Base-by-base conservation (phyloP, 2,113 vertebrate genomes). In the Pseudopipra pipra region DNA sequence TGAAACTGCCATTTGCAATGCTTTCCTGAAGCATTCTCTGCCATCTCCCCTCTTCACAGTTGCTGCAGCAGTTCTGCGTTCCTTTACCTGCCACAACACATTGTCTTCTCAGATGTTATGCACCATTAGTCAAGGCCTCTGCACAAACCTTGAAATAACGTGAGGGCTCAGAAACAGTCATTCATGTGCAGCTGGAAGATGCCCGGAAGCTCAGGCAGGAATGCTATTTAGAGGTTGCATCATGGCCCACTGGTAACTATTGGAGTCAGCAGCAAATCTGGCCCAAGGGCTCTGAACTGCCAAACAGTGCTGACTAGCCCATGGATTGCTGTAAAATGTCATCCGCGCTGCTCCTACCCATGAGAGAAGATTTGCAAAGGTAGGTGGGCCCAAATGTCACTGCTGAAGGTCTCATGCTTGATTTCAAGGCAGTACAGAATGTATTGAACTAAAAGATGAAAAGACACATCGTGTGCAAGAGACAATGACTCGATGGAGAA, bases 301-400 rank as follows among this genome's bases (percentile, higher is more conserved):
- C 82, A 83, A 90, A 78, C 72, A 28, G 16, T 44, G 85, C 89
- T 96, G 92, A 95, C 78, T 83, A 79, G 82, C 46, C 87, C 67
- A 86, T 13, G 74, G 87, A 90, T 49, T 61, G 90, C 83, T 92
- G 61, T 43, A 81, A 96, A 95, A 95, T 93, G 95, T 93, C 88
- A 93, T 71, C 78, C 58, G 31, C 68, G 72, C 88, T 51, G 56
- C 70, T 95, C 41, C 56, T 84, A 86, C 44, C 58, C 61, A 75
- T 24, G 78, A 54, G 52, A 72, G 65, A 70, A 58, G 46, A 90
- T 84, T 33, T 89, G 90, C 90, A 85, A 88, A 92, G 67, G 65
- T 89, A 78, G 62, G 84, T 85, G 70, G 73, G 83, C 73, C 83
- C 90, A 79, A 94, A 93, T 82, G 92, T 70, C 95, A 94, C 86